These are phyloP conservation scores for Troides helena DNA, from an alignment of 2,888 invertebrate species.

Conservation along the genomic window DNA sequence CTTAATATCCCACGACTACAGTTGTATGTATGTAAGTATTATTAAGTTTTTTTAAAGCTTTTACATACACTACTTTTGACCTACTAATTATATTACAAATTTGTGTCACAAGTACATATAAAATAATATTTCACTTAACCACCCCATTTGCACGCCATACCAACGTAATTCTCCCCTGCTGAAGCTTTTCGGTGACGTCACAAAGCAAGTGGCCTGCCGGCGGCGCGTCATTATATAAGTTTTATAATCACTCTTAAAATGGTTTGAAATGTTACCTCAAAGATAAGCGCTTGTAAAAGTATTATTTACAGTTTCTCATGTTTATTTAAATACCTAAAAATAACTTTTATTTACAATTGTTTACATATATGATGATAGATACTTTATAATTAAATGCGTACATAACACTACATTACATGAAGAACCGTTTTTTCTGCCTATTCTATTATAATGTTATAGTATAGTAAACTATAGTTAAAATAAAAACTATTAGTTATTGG, in stretches of 20 bases:
- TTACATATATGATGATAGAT: too few relatives aligned
- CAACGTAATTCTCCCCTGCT: constrained; percentile 17
- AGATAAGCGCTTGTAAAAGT: background rate
- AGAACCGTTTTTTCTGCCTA: too few relatives aligned
- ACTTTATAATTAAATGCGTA: too few relatives aligned
- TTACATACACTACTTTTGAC: background rate
- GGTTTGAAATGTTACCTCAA: background rate
- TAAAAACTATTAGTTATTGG: too few relatives aligned
- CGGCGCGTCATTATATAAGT: constrained; percentile 19
- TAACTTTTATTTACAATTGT: background rate
- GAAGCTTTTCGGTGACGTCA: constrained; percentile 23
- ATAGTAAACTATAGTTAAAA: too few relatives aligned
- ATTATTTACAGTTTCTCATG: background rate
- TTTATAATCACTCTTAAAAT: constrained; percentile 8
- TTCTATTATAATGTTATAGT: too few relatives aligned
- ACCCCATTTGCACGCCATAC: constrained; percentile 24
- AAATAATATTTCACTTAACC: constrained; percentile 10
- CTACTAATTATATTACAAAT: background rate
- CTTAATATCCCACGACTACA: too few relatives aligned
- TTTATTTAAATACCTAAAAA: too few relatives aligned
- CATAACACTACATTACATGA: too few relatives aligned
- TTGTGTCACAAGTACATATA: background rate
- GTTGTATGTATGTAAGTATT: too few relatives aligned
- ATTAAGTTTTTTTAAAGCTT: too few relatives aligned
- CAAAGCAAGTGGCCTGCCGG: constrained; percentile 22